phyloP scores from a whole-genome alignment of 1,140 invertebrate genomes.

The Zaprionus tsacasi region DNA sequence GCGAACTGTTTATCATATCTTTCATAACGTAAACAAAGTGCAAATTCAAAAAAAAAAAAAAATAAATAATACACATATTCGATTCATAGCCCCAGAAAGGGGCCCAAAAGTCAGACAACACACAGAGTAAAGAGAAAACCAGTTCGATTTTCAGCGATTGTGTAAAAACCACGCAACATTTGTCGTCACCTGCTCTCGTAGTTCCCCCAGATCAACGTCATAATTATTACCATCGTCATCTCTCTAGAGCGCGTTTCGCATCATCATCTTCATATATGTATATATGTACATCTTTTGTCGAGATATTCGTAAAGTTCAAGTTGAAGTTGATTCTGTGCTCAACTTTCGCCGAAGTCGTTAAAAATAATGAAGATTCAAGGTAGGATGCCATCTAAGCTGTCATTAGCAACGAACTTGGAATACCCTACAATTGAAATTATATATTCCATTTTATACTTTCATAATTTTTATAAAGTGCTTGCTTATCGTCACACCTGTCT shows the following conservation, averaged over 20 bases:
- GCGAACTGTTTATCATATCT: constrained; percentile 38
- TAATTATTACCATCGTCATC: constrained; percentile 7
- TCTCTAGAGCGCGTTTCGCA: background rate
- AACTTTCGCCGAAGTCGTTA: constrained; percentile 45
- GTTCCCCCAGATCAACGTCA: constrained; percentile 32
- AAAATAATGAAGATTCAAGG: constrained; percentile 25
- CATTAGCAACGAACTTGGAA: background rate
- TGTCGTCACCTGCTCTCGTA: constrained; percentile 47
- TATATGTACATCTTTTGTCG: background rate
- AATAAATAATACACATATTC: background rate
- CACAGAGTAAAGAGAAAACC: constrained; percentile 31
- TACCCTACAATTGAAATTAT: constrained; percentile 6
- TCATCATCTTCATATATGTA: background rate
- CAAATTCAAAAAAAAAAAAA: constrained; percentile 39
- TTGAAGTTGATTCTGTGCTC: constrained; percentile 20
- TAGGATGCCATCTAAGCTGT: background rate
- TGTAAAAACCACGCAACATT: constrained; percentile 48
- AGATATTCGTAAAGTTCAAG: constrained; percentile 16
- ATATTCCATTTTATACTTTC: background rate
- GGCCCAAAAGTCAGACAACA: background rate
- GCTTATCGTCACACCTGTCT: background rate
- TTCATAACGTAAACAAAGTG: constrained; percentile 47
- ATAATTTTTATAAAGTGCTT: background rate
- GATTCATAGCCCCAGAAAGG: background rate
- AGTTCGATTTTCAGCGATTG: constrained; percentile 9